A percentile compares a stretch with the other conserved stretches of the same genome.
Evolutionary conservation across 2,113 vertebrate genomes (phyloP).

Genomic region (Monopterus albus): DNA sequence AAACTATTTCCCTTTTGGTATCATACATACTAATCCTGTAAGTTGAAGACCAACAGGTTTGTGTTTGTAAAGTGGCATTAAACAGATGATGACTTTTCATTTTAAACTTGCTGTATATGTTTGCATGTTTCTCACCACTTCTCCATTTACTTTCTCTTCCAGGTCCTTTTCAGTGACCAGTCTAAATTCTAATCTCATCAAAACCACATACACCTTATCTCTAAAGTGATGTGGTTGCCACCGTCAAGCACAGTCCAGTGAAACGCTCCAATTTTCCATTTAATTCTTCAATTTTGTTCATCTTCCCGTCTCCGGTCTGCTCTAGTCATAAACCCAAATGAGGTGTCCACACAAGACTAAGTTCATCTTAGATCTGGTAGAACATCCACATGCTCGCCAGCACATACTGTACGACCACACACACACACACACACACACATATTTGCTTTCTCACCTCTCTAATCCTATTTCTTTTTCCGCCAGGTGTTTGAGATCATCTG

Average conservation of each 20-base stretch:
- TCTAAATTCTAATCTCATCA: not conserved
- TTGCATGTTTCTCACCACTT: not conserved
- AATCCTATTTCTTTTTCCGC: constrained; percentile 21
- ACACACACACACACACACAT: not conserved
- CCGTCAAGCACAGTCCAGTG: constrained; percentile 15
- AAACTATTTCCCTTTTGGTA: constrained; percentile 2
- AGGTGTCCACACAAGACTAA: constrained; percentile 37
- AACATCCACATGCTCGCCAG: not conserved
- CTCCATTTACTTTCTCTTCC: not conserved
- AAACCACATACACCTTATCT: not conserved
- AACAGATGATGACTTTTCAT: not conserved
- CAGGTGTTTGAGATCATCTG: constrained; percentile 32
- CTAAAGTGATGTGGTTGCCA: constrained; percentile 6
- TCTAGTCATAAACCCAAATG: constrained; percentile 38
- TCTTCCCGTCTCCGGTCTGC: constrained; percentile 23
- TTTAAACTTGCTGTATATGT: not conserved
- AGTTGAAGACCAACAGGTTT: not conserved
- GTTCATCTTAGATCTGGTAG: constrained; percentile 32
- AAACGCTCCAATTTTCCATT: constrained; percentile 9
- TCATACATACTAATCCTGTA: not conserved
- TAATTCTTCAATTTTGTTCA: constrained; percentile 26
- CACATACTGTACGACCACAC: not conserved
- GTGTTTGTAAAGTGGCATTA: too few relatives aligned
- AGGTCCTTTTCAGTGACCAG: not conserved
- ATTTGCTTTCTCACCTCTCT: constrained; percentile 24